phyloP scores from a whole-genome alignment of 92 coral and sea anemone genomes.

The Palythoa caribaeorum region DNA sequence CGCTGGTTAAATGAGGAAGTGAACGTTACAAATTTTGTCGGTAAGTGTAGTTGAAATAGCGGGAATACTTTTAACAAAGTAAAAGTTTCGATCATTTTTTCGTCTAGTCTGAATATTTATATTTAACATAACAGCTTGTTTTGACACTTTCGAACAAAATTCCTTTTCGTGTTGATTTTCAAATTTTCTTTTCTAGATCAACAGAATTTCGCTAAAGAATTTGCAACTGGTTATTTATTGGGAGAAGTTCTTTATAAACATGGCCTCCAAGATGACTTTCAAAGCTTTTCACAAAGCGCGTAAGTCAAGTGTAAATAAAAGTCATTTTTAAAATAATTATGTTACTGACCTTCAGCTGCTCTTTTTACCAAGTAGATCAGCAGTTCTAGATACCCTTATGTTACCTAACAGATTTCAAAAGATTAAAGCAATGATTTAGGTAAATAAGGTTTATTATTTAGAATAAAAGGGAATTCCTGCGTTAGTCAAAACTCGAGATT shows the following conservation, averaged over 20 bases:
- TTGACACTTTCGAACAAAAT: no score
- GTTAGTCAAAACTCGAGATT: no score
- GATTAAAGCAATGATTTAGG: no score
- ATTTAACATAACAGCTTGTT: no score
- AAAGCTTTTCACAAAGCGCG: slow-evolving; percentile 90
- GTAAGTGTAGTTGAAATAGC: slow-evolving; percentile 62
- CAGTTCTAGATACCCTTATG: no score
- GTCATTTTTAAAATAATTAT: no score
- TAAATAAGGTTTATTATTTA: no score
- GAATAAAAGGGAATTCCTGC: no score
- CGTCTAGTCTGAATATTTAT: neutral
- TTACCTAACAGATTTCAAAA: no score
- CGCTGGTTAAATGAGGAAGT: slow-evolving; percentile 99
- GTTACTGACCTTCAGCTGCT: no score
- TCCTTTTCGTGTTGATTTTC: no score
- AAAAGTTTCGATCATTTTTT: neutral
- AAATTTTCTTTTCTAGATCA: slow-evolving; percentile 65
- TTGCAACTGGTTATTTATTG: slow-evolving; percentile 91
- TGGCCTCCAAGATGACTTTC: slow-evolving; percentile 94
- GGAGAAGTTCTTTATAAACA: slow-evolving; percentile 93
- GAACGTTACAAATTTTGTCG: slow-evolving; percentile 80
- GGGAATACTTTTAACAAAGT: neutral
- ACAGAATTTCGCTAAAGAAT: slow-evolving; percentile 85
- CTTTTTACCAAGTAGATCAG: no score
- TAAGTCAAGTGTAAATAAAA: slow-evolving; percentile 56